Conservation (phyloP, 2,888 invertebrate genomes). For the Deilephila elpenor region DNA sequence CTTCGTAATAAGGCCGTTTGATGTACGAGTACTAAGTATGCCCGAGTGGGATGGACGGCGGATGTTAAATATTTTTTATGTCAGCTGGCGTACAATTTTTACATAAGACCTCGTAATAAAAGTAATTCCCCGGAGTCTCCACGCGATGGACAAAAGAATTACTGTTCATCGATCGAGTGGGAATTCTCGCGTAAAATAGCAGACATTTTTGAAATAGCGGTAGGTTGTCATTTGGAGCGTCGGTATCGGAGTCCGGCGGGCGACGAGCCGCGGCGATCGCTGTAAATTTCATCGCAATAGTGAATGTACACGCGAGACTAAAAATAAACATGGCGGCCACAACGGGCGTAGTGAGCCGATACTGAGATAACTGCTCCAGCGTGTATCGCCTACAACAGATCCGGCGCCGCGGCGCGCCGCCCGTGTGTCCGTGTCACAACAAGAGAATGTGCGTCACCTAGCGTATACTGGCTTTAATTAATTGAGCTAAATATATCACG, state of each 20-base stretch:
- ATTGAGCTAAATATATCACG: slow-evolving; percentile 60
- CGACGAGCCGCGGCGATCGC: slow-evolving; percentile 63
- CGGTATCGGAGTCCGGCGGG: slow-evolving; percentile 68
- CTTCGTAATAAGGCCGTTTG: slow-evolving; percentile 17
- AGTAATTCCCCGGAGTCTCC: slow-evolving; percentile 63
- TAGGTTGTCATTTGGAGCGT: slow-evolving; percentile 75
- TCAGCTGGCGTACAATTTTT: not conserved
- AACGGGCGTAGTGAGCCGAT: slow-evolving; percentile 75
- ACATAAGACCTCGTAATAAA: slow-evolving; percentile 53
- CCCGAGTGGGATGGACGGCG: not conserved
- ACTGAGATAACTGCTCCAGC: slow-evolving; percentile 73
- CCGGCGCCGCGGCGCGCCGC: slow-evolving; percentile 43
- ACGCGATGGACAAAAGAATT: slow-evolving; percentile 69
- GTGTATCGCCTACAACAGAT: slow-evolving; percentile 60
- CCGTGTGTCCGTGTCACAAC: slow-evolving; percentile 62
- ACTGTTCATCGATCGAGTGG: slow-evolving; percentile 69
- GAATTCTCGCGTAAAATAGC: slow-evolving; percentile 74
- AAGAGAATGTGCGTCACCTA: slow-evolving; percentile 60
- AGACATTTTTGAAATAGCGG: slow-evolving; percentile 78
- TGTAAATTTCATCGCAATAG: slow-evolving; percentile 79
- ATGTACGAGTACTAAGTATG: slow-evolving; percentile 30
- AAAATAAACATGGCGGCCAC: slow-evolving; percentile 78
- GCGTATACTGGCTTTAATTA: slow-evolving; percentile 62
- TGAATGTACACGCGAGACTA: slow-evolving; percentile 77
- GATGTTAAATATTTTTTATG: slow-evolving; percentile 23